A percentile compares a stretch with the other conserved stretches of the same genome.
phyloP scores from a whole-genome alignment of 2,113 vertebrate species.

The Hippocampus mohnikei region DNA sequence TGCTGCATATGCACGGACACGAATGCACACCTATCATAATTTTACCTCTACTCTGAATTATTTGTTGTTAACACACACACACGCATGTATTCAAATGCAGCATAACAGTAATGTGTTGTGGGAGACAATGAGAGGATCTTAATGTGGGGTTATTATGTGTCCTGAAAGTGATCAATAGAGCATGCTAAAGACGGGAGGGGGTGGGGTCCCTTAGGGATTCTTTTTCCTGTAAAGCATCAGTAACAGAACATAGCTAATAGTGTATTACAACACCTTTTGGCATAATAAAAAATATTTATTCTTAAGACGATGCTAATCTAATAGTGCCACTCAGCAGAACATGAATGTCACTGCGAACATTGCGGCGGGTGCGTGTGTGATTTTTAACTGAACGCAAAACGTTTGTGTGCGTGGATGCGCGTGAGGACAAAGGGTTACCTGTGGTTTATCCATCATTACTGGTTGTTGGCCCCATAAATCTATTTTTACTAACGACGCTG shows the following conservation, averaged over 20 bases:
- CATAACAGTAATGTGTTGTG: neutral
- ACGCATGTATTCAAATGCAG: neutral
- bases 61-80: neutral
- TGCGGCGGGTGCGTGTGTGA: slow-evolving; percentile 3
- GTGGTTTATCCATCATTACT: slow-evolving; percentile 68
- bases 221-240: neutral
- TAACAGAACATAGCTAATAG: neutral
- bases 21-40: neutral
- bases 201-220: no score
- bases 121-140: neutral
- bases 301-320: neutral
- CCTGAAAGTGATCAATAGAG: no score
- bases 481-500: slow-evolving; percentile 68
- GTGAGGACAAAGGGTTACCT: slow-evolving; percentile 61
- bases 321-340: neutral
- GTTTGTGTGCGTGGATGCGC: slow-evolving; percentile 2
- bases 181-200: no score
- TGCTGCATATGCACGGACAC: neutral
- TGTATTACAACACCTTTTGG: neutral
- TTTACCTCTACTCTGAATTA: neutral
- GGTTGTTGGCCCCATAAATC: slow-evolving; percentile 61
- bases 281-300: neutral
- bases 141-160: no score
- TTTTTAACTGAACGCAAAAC: no score
- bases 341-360: neutral